Evolutionary conservation across 2,797 vertebrate species (phyloP).

Genomic region (Bufotes viridis): DNA sequence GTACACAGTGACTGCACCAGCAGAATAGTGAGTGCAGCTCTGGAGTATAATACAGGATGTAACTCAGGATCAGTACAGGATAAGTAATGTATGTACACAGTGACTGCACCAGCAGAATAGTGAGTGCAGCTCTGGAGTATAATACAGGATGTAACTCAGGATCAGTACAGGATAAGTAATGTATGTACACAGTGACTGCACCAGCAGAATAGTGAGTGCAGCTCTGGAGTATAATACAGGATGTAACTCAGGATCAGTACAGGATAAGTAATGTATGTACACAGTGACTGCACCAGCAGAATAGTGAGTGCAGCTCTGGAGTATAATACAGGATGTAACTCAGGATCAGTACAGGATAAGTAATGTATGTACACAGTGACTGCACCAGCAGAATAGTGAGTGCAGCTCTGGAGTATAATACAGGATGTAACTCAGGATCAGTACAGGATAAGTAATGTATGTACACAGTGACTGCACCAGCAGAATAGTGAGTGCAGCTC

Average conservation of each 20-base stretch:
- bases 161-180: neutral
- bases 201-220: neutral
- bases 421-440: neutral
- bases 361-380: too few species aligned
- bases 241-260: too few species aligned
- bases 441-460: constrained; percentile 2
- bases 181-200: neutral
- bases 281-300: neutral
- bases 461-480: neutral
- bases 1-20: neutral
- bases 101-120: neutral
- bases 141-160: neutral
- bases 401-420: neutral
- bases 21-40: constrained; percentile 1
- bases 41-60: neutral
- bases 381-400: neutral
- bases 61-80: neutral
- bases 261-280: neutral
- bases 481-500: neutral
- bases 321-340: neutral
- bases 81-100: neutral
- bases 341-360: neutral
- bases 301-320: neutral
- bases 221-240: neutral
- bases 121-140: constrained; percentile 4